Evolutionary conservation across 2,888 invertebrate genomes (phyloP), one percentile per base, ranked within the genome.

Genomic region (Oscheius sp.): DNA sequence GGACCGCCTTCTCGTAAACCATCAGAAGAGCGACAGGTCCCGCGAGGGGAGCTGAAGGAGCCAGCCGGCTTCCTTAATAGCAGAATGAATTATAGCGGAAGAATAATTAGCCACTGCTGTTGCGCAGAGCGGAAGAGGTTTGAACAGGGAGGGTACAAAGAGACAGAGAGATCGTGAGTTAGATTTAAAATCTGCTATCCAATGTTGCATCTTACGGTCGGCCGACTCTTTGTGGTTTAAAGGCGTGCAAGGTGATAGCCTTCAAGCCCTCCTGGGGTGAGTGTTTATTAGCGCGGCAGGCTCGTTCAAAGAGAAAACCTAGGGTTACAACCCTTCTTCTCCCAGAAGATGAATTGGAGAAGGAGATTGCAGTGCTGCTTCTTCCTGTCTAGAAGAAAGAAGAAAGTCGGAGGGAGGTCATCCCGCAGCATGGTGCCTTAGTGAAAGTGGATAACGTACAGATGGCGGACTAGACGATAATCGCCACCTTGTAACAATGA

Each of bases 371-470:
- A 10, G 68, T 51, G 55, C 51, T n/a, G 55, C 68, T 37, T 35
- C 68, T 53, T 55, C 55, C 35, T 21, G 55, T 55, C 55, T 21
- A 29, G 55, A 21, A 21, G 55, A 55, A 29, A 32, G 55, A 42
- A 42, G 42, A 42, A 42, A 42, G 42, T 48, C 48, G 63, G 63
- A 10, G n/a, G 47, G n/a, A 7, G 63, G 50, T n/a, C 47, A 63
- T 2, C 32, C 35, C 73, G 50, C 73, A 73, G 73, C 73, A 73
- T 73, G 73, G 65, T 37, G 57, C 57, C 65, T 21, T 32, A 57
- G 65, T 21, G 55, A 63, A 72, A 72, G 72, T 73, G 65, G 62
- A 73, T 73, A 73, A 73, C 58, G 59, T 65, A 73, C 73, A 73
- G 73, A 73, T 73, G 73, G 73, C 50, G 13, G 65, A 63, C 63